Percentiles rank a stretch among this genome's conserved stretches.
phyloP scores from a whole-genome alignment of 2,797 vertebrate genomes.

The Chromobotia macracanthus region DNA sequence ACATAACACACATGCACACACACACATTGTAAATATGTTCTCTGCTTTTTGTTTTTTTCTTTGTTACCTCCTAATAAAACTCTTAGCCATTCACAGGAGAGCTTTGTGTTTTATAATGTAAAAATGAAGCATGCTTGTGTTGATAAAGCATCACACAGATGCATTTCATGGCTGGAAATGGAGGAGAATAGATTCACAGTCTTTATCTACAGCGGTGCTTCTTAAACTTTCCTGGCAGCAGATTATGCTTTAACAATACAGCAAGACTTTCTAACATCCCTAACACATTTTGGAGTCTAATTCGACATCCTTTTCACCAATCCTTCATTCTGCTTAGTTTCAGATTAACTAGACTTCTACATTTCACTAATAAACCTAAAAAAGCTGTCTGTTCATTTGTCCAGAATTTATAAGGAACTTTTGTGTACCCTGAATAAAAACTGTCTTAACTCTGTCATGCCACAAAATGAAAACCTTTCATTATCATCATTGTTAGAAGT shows the following conservation, averaged over 20 bases:
- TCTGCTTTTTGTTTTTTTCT: not conserved
- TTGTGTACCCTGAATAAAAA: too few species aligned
- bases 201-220: not conserved
- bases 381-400: too few species aligned
- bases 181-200: not conserved
- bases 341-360: too few species aligned
- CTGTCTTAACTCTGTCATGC: too few species aligned
- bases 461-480: too few species aligned
- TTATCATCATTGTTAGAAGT: too few species aligned
- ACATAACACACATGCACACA: not conserved
- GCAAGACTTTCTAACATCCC: not conserved
- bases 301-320: not conserved
- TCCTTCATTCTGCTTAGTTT: not conserved
- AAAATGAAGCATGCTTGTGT: constrained; percentile 3
- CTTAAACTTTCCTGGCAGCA: not conserved
- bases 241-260: not conserved
- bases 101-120: not conserved
- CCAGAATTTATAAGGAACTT: too few species aligned
- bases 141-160: constrained; percentile 10
- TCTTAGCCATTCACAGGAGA: constrained; percentile 20
- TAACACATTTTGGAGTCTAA: not conserved
- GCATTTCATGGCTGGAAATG: constrained; percentile 2
- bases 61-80: not conserved
- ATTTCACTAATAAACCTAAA: too few species aligned
- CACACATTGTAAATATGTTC: not conserved